phyloP scores from a whole-genome alignment of 2,888 invertebrate species.

The Pristionchus arcanus region DNA sequence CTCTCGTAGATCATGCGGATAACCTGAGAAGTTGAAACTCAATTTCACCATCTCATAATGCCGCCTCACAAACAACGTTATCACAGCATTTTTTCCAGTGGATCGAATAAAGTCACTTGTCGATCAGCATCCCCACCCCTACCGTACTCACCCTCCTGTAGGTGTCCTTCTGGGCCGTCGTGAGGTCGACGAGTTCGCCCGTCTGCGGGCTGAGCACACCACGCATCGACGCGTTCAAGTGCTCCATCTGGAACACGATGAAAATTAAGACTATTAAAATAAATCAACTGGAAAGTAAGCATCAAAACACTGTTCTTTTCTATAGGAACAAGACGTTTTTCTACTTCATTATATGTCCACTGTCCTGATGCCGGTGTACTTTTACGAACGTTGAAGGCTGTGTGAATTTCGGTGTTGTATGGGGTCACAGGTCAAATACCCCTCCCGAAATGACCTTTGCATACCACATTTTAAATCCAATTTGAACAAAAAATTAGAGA shows the following conservation, averaged over 20 bases:
- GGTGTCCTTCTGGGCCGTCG: neutral
- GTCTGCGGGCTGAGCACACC: too few relatives aligned
- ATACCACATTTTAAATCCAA: too few relatives aligned
- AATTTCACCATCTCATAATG: neutral
- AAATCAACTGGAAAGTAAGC: neutral
- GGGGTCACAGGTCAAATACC: too few relatives aligned
- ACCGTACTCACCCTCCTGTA: slow-evolving; percentile 4
- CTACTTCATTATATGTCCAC: too few relatives aligned
- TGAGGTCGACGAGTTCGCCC: neutral
- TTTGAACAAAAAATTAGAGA: too few relatives aligned
- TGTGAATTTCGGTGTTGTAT: too few relatives aligned
- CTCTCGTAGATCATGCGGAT: neutral
- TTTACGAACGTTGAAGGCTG: too few relatives aligned
- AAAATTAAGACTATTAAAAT: neutral
- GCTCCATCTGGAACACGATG: neutral
- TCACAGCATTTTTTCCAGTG: neutral
- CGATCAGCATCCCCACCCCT: neutral
- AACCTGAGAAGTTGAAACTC: neutral
- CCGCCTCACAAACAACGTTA: neutral
- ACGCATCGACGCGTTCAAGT: slow-evolving; percentile 16
- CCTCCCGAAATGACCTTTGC: too few relatives aligned
- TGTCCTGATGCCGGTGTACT: too few relatives aligned
- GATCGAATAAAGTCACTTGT: neutral
- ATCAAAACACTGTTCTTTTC: neutral
- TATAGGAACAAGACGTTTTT: too few relatives aligned